phyloP scores from a whole-genome alignment of 2,888 invertebrate species.

The Drosophila subquinaria region DNA sequence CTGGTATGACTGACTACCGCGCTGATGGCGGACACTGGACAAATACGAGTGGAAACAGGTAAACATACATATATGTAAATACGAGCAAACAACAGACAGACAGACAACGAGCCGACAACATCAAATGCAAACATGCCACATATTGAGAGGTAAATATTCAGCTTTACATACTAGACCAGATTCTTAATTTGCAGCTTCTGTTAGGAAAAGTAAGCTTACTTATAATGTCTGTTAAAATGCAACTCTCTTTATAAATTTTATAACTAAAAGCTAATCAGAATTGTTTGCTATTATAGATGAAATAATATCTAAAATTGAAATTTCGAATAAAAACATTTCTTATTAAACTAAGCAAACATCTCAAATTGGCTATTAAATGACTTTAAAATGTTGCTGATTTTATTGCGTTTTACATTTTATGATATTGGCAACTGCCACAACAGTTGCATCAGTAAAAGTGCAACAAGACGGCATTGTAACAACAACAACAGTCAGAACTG shows the following conservation, averaged over 20 bases:
- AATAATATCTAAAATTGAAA: not conserved
- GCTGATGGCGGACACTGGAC: constrained; percentile 66
- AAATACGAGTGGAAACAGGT: constrained; percentile 63
- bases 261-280: not conserved
- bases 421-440: constrained; percentile 49
- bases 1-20: constrained; percentile 44
- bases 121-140: constrained; percentile 64
- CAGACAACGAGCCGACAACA: constrained; percentile 30
- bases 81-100: constrained; percentile 19
- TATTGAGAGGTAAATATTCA: constrained; percentile 43
- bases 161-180: constrained; percentile 6
- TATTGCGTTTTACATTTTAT: constrained; percentile 45
- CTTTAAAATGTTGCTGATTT: constrained; percentile 18
- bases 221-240: not conserved
- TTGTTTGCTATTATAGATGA: not conserved
- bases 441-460: constrained; percentile 47
- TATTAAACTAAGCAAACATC: not conserved
- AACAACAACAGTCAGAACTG: constrained; percentile 25
- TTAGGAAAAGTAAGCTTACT: not conserved
- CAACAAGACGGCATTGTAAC: constrained; percentile 42
- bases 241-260: too few relatives aligned
- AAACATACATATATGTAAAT: constrained; percentile 37
- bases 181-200: not conserved
- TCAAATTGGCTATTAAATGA: not conserved
- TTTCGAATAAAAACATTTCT: not conserved